phyloP scores from a whole-genome alignment of 2,797 vertebrate species.

The Sternotherus odoratus region DNA sequence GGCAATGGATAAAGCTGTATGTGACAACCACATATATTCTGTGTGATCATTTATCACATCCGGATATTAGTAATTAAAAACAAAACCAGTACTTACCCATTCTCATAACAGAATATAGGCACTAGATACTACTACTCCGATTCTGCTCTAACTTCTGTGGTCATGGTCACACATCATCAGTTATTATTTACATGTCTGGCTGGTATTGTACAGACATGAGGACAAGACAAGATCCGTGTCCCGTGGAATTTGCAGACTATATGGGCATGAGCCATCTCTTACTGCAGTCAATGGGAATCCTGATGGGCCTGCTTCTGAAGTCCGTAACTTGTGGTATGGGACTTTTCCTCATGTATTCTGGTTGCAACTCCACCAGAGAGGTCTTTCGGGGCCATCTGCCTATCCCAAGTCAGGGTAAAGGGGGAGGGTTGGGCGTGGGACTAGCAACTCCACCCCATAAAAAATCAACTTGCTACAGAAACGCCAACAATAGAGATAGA shows the following conservation, averaged over 20 bases:
- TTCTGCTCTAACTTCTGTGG: background rate
- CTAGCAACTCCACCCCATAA: too few species aligned
- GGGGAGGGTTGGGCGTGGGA: too few species aligned
- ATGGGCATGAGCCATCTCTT: background rate
- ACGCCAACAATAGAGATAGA: too few species aligned
- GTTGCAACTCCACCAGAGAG: too few species aligned
- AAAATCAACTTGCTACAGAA: too few species aligned
- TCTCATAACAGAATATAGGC: background rate
- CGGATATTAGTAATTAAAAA: background rate
- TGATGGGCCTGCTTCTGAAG: background rate
- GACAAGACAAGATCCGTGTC: background rate
- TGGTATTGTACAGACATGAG: background rate
- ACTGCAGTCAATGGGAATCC: rapidly evolving
- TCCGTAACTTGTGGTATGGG: background rate
- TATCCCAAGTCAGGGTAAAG: too few species aligned
- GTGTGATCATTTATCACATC: background rate
- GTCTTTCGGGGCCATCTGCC: too few species aligned
- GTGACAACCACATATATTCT: background rate
- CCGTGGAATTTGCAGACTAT: background rate
- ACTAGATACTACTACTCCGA: background rate
- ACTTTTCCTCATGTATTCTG: background rate
- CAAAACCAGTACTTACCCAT: background rate
- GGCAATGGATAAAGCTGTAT: background rate
- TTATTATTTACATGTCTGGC: background rate
- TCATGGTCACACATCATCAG: rapidly evolving